Evolutionary conservation across 2,113 vertebrate genomes (phyloP), one percentile per base, ranked within the genome.

Genomic region (Nymphicus hollandicus): DNA sequence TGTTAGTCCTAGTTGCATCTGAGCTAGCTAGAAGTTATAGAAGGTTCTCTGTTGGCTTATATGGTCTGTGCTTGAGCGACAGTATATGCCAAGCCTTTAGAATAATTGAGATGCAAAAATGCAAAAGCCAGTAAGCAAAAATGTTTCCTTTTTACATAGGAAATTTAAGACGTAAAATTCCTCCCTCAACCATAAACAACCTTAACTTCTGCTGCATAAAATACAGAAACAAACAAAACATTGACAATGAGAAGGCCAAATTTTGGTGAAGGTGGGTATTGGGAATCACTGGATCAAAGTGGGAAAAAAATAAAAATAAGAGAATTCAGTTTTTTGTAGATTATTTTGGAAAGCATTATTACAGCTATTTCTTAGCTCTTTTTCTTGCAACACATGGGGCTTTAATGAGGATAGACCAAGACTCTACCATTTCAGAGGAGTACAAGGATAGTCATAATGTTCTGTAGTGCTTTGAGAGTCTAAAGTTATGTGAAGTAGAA

Each of bases 201-300:
- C 9, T 61, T 77, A 7, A 6, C 0, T 31, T 56, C 25, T 39
- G 3, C 5, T 63, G 11, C 8, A 33, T 43, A 35, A 76, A 85
- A 46, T 11, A 52, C 6, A 52, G 17, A 41, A 80, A 47, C 28
- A 89, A 89, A 43, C 2, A 52, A 69, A 78, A 58, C 11, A 15
- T 2, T n/a, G 10, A 73, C 47, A 86, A n/a, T 18, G 2, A 80
- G 13, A 31, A 50, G 14, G 7, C 0, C 0, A 41, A 6, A 6
- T 14, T 52, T 64, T 69, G 60, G 9, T 66, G 24, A 70, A 47
- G 8, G 2, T 66, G 5, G 1, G 1, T 46, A 47, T 31, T 56
- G 15, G 29, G 27, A 76, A 91, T 39, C 7, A 46, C 11, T 55
- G 11, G 18, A 73, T 60, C 5, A 28, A 76, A 73, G 5, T 14